phyloP scores from a whole-genome alignment of 2,113 vertebrate species.

The Electrona antarctica region DNA sequence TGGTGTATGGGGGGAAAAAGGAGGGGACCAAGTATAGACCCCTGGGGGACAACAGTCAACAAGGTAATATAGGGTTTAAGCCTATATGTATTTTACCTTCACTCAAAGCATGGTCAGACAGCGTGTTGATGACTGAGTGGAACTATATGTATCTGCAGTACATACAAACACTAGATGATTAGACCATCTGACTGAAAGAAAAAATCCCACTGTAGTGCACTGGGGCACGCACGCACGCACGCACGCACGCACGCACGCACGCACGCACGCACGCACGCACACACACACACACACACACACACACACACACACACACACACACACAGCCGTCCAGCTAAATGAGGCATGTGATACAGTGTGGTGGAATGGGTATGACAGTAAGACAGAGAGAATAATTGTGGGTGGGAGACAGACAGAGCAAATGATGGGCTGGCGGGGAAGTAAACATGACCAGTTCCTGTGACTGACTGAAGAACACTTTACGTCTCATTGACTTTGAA shows the following conservation, averaged over 20 bases:
- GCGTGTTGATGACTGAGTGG: too few relatives aligned
- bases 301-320: constrained; percentile 42
- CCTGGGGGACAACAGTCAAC: too few relatives aligned
- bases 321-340: constrained; percentile 50
- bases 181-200: too few relatives aligned
- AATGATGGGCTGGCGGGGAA: constrained; percentile 73
- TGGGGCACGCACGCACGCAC: neutral
- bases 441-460: constrained; percentile 75
- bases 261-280: constrained; percentile 1
- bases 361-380: constrained; percentile 57
- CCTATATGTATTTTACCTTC: too few relatives aligned
- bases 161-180: too few relatives aligned
- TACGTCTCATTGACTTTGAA: constrained; percentile 77
- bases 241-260: constrained; percentile 31
- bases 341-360: constrained; percentile 54
- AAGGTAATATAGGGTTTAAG: too few relatives aligned
- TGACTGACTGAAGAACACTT: constrained; percentile 73
- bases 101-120: too few relatives aligned
- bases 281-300: constrained; percentile 22
- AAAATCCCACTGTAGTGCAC: too few relatives aligned
- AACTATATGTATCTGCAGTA: too few relatives aligned
- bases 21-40: too few relatives aligned
- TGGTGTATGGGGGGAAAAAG: too few relatives aligned
- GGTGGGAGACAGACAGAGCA: constrained; percentile 65
- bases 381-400: constrained; percentile 75